Base-by-base conservation (phyloP, 2,888 invertebrate genomes). In the Crepidodera aurea region DNA sequence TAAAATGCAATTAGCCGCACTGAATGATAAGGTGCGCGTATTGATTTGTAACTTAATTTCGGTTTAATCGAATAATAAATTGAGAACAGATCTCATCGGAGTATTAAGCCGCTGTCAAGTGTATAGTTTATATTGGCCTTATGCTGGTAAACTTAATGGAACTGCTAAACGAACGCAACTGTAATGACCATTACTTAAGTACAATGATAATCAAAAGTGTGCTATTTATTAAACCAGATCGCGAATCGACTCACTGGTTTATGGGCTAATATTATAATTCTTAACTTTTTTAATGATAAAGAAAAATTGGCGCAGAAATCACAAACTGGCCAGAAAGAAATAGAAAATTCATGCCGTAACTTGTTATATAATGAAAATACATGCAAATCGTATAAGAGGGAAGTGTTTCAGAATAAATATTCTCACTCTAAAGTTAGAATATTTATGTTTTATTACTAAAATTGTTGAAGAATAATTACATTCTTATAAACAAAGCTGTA, bases 41-140 rank as follows among this genome's bases (percentile, higher is more conserved):
- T 67, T 67, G 67, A 67, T 67, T 65, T 67, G 67, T 65, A 58
- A 60, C 67, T 67, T 67, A 67, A 67, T 67, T 67, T 65, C 58
- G 44, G 44, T 62, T 51, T 54, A 60, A 60, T 50, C 55, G 51
- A 57, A 57, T 57, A 57, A 57, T 57, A 57, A 57, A 57, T 57
- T 57, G 39, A 57, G 57, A 39, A 8, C 25, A 57, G 57, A 57
- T 57, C 57, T 29, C 48, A 57, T 57, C 57, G 57, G 48, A 37
- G 48, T 50, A 48, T 57, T 56, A 56, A 56, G 55, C 55, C n/a
- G 16, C 48, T 57, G 57, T 57, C 57, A 37, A 18, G 57, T 34
- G 25, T 18, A 37, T 57, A 48, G 37, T 56, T 56, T 56, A 56
- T 56, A 57, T 18, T 25, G 29, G 25, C 55, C 18, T 57, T 48